Base-by-base conservation (phyloP, 2,888 invertebrate species). In the Octonoba sinensis region DNA sequence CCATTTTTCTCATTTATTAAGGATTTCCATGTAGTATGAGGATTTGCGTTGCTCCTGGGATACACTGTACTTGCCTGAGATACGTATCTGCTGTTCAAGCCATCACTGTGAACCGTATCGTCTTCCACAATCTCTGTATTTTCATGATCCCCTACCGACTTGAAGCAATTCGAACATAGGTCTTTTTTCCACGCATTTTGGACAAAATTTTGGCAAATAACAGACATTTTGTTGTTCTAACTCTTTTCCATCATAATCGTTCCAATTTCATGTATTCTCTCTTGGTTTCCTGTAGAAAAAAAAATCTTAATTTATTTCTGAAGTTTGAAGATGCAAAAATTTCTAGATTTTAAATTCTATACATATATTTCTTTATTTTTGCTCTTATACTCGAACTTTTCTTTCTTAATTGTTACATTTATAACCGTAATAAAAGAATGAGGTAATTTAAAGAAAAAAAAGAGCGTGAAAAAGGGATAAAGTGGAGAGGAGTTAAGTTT, bases 161-260 rank as follows among this genome's bases (percentile, higher is more conserved):
- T 95, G 91, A 96, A 96, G 88, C 96, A 96, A 89, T 96, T 95
- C 65, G 95, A 95, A 89, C 96, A 96, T 86, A 96, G 92, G 88
- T 96, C 96, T 88, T 95, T 95, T 89, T 95, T 95, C 96, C 96
- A 96, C 72, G 96, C 95, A 89, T 96, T 96, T 90, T 96, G 95
- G 86, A 95, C 94, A 90, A 96, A 96, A 87, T 93, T 93, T 89
- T 93, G 93, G 90, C 96, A 96, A 87, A 94, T 94, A 86, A 92
- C 91, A 87, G 94, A 84, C 86, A 86, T 86, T 3, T 60, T 70
- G 67, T 24, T 8, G n/a, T n/a, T 65, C 59, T 60, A 65, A 15
- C 59, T 3, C 20, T 20, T 18, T 62, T 67, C 46, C 56, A 18
- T 13, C 46, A 69, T 62, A 22, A 49, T 22, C 16, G n/a, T 65